Evolutionary conservation across 53 echinoderm and acorn worm genomes (phyloP).

Genomic region (Holothuria leucospilota): DNA sequence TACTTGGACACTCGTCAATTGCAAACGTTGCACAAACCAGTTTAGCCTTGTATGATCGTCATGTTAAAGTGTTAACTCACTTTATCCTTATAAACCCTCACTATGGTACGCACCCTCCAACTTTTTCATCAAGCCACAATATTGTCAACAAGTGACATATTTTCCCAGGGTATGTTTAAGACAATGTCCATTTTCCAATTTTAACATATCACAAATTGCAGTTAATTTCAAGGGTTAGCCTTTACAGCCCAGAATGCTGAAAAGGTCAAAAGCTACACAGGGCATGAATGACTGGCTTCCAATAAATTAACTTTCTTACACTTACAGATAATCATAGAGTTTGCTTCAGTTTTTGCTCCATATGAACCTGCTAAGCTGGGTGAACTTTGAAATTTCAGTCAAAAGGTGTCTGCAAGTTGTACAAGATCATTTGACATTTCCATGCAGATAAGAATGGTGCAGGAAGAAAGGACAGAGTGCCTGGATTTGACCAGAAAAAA

Average conservation of each 20-base stretch:
- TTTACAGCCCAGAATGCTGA: slow-evolving; percentile 5
- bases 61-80: no score
- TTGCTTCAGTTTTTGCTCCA: background rate
- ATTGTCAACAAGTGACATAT: slow-evolving; percentile 10
- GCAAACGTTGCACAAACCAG: no score
- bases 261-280: background rate
- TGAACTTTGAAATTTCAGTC: slow-evolving; percentile 54
- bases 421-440: slow-evolving; percentile 36
- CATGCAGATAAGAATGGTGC: background rate
- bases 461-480: slow-evolving; percentile 24
- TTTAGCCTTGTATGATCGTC: no score
- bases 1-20: no score
- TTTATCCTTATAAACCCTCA: no score
- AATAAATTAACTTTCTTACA: slow-evolving; percentile 29
- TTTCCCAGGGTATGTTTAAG: slow-evolving; percentile 13
- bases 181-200: slow-evolving; percentile 10
- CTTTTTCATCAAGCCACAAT: no score
- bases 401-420: slow-evolving; percentile 47
- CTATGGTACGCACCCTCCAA: no score
- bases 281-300: background rate
- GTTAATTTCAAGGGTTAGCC: slow-evolving; percentile 8
- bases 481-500: slow-evolving; percentile 34
- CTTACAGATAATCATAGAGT: background rate
- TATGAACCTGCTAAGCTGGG: slow-evolving; percentile 21
- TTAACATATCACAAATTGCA: slow-evolving; percentile 14